These are phyloP conservation scores for Acronicta aceris DNA, from an alignment of 2,888 invertebrate species.

Conservation along the genomic window DNA sequence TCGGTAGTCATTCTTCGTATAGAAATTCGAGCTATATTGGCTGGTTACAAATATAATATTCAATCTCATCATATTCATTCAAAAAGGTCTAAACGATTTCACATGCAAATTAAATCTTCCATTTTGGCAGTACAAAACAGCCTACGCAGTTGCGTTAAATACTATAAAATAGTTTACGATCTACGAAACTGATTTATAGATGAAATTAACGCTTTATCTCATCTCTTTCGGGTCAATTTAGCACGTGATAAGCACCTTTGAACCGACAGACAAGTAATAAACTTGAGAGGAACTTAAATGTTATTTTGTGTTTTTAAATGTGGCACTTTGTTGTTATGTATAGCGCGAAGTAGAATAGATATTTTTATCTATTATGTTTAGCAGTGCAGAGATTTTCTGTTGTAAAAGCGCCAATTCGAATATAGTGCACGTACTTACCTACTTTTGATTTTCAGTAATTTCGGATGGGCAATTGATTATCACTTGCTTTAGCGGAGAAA, in stretches of 20 bases:
- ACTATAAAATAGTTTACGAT: slow-evolving; percentile 51
- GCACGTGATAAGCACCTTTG: slow-evolving; percentile 15
- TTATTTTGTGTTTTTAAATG: slow-evolving; percentile 9
- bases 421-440: too few species aligned
- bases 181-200: slow-evolving; percentile 14
- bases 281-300: slow-evolving; percentile 12
- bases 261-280: slow-evolving; percentile 14
- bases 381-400: too few species aligned
- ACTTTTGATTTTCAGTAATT: too few species aligned
- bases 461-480: too few species aligned
- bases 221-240: slow-evolving; percentile 16
- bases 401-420: too few species aligned
- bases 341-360: background rate
- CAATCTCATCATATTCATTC: too few species aligned
- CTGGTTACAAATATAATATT: background rate
- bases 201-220: slow-evolving; percentile 36
- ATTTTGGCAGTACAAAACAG: slow-evolving; percentile 3
- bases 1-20: too few species aligned
- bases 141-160: slow-evolving; percentile 23
- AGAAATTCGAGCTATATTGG: too few species aligned
- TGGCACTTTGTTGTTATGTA: slow-evolving; percentile 1
- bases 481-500: too few species aligned
- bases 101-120: slow-evolving; percentile 18
- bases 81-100: too few species aligned
- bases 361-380: too few species aligned